phyloP scores from a whole-genome alignment of 2,797 vertebrate genomes.

The Hypotaenidia philippensis region DNA sequence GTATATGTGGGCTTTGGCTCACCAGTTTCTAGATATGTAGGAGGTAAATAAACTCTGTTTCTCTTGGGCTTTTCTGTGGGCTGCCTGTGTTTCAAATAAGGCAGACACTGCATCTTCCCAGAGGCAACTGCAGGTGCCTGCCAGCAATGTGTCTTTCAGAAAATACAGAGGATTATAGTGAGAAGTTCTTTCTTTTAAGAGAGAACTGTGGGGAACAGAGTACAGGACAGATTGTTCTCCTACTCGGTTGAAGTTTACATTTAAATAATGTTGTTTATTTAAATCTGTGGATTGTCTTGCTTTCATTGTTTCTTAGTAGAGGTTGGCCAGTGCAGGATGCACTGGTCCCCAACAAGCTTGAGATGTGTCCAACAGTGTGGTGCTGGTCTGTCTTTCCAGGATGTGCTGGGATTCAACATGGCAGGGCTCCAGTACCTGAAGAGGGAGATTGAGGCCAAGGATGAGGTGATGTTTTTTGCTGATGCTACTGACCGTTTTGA shows the following conservation, averaged over 20 bases:
- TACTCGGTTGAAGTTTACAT: not conserved
- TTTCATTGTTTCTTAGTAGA: not conserved
- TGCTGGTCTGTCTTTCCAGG: constrained; percentile 77
- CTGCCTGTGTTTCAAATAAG: not conserved
- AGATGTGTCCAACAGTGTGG: not conserved
- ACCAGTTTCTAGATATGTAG: not conserved
- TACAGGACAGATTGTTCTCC: not conserved
- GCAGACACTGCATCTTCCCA: not conserved
- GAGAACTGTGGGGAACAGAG: not conserved
- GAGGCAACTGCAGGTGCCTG: not conserved
- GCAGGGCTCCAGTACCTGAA: constrained; percentile 92
- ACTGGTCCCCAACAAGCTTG: not conserved
- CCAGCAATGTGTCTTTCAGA: not conserved
- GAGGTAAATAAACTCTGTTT: not conserved
- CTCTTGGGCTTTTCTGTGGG: not conserved
- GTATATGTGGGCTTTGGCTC: not conserved
- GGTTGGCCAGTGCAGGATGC: not conserved
- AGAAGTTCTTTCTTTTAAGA: not conserved
- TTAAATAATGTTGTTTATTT: not conserved
- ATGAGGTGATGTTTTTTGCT: constrained; percentile 93
- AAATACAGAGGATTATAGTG: not conserved
- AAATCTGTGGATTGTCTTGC: not conserved
- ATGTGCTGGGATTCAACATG: constrained; percentile 93
- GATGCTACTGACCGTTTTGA: constrained; percentile 90
- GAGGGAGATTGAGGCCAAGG: constrained; percentile 92